Evolutionary conservation across 2,888 invertebrate species (phyloP).

Genomic region (Leptinotarsa juncta): DNA sequence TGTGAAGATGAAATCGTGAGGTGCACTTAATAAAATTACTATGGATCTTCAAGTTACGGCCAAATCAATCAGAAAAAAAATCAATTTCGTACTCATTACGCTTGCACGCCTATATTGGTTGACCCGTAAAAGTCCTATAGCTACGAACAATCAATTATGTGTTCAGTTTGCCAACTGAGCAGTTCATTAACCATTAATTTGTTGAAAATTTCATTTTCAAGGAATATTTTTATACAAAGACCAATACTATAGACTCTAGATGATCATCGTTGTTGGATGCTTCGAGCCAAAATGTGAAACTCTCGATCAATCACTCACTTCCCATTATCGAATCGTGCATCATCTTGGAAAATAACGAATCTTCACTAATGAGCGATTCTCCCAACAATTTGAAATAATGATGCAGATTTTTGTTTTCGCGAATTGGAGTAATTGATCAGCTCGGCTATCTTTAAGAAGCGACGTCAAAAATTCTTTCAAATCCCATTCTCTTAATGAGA

Average conservation of each 20-base stretch:
- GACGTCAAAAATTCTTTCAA: not conserved
- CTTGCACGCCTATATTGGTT: too few species aligned
- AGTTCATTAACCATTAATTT: too few species aligned
- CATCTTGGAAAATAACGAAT: constrained; percentile 15
- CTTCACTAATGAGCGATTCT: constrained; percentile 16
- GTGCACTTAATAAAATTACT: too few species aligned
- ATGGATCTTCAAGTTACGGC: too few species aligned
- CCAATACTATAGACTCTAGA: not conserved
- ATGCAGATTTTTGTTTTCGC: constrained; percentile 4
- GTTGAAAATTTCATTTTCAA: not conserved
- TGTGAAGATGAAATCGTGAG: too few species aligned
- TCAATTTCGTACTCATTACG: too few species aligned
- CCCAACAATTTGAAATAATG: constrained; percentile 13
- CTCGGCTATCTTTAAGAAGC: not conserved
- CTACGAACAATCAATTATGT: too few species aligned
- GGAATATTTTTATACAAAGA: not conserved
- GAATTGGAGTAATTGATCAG: constrained; percentile 4
- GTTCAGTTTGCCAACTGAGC: too few species aligned
- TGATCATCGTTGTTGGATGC: constrained; percentile 7
- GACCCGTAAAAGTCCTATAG: too few species aligned
- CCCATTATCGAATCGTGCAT: constrained; percentile 25
- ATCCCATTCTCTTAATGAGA: not conserved
- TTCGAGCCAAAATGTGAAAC: constrained; percentile 2
- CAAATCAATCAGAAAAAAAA: too few species aligned
- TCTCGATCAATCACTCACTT: constrained; percentile 14